Evolutionary conservation across 2,888 invertebrate species (phyloP), one percentile per base, ranked within the genome.

Genomic region (Epsilonema sp.): DNA sequence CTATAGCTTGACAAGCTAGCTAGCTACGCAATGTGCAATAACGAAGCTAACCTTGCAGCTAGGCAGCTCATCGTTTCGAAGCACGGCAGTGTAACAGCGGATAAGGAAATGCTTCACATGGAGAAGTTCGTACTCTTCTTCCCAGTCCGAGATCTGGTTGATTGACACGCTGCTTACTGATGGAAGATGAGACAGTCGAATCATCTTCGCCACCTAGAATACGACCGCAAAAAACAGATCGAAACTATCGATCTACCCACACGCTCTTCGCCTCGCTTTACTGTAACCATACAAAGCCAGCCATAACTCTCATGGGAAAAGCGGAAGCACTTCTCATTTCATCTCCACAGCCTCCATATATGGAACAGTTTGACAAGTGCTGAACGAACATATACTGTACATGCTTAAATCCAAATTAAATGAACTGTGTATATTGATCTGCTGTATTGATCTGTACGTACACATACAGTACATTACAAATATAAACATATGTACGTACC

Each of bases 1-100:
- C n/a, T n/a, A n/a, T n/a, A n/a, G n/a, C n/a, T n/a, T n/a, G n/a
- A n/a, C n/a, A n/a, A n/a, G n/a, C n/a, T n/a, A n/a, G n/a, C n/a
- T n/a, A n/a, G n/a, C n/a, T n/a, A n/a, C n/a, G n/a, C n/a, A n/a
- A n/a, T n/a, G n/a, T n/a, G n/a, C n/a, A n/a, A n/a, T n/a, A n/a
- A n/a, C n/a, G n/a, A n/a, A n/a, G 31, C 44, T 2, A 2, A 50
- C 50, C 43, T 50, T 49, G 44, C 48, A 46, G 21, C 45, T 50
- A 5, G 50, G 50, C 31, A 31, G 8, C 20, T 21, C 22, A 11
- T 48, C 49, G 23, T 8, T 4, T 2, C 26, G n/a, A 20, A 38
- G 42, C 13, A 51, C 2, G 3, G 51, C 49, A 19, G 49, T 36
- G 38, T 51, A 51, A 23, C 46, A 46, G 3, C 50, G 37, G 4